Base-by-base conservation (phyloP, 2,888 invertebrate genomes). In the Atethmia centrago region DNA sequence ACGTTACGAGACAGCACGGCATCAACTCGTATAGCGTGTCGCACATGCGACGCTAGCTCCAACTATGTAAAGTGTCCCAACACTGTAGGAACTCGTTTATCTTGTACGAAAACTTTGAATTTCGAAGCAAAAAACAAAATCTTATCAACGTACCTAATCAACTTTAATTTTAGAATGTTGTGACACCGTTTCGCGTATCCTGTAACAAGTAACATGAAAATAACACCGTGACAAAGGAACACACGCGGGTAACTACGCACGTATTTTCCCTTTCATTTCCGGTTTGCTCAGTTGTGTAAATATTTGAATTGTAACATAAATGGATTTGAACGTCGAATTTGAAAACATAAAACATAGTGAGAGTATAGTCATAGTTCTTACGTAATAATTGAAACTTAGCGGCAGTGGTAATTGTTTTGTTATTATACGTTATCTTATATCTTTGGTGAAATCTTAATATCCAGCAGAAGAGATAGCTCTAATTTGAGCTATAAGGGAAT, bases 221-320 rank as follows among this genome's bases (percentile, higher is more conserved):
- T 80, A 71, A 76, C 67, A 59, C 58, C 40, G 19, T 84, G 66
- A 64, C 68, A 76, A 66, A 75, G 84, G 49, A 62, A 69, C 65
- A 59, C 62, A 66, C 71, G 68, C 71, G 69, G 56, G 77, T 68
- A 68, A 68, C 77, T 69, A 77, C 65, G 65, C 70, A 66, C 45
- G 68, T 71, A 70, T 84, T 83, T 82, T 82, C 80, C 84, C 65
- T 80, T 82, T 77, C 77, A 77, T 80, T 84, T 82, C 77, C 85
- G 77, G 68, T 73, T 84, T 80, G 62, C 55, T 82, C 77, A 82
- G 81, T 82, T 81, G 73, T 81, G 73, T 84, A 70, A 84, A 84
- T 80, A 72, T 84, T 82, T 76, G 71, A 80, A 80, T 61, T 74
- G 69, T 72, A 73, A 55, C 83, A 53, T 73, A 69, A 76, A 76